Evolutionary conservation across 2,113 vertebrate genomes (phyloP), one percentile per base, ranked within the genome.

Genomic region (Quiscalus mexicanus): DNA sequence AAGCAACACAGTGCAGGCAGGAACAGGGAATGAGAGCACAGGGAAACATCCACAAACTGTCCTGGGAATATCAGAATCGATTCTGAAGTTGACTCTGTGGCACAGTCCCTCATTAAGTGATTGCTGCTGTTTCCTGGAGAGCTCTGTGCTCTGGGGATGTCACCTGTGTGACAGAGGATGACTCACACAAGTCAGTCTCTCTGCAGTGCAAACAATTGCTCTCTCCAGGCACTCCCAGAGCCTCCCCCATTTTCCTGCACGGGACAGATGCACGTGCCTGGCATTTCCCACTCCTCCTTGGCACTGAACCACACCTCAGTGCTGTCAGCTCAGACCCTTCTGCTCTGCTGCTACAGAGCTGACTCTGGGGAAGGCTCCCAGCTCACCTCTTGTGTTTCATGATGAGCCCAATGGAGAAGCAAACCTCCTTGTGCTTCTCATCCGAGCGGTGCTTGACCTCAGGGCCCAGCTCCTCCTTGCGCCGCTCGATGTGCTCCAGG

Each of bases 381-480:
- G 65, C 95, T 98, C 94, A 99, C 99, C 99, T 98, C 98, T 99
- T 99, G 89, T 99, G 99, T 94, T 99, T 99, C 99, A 99, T 99
- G 68, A 99, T 97, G 64, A 99, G 98, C 45, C 99, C 99, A 0
- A 99, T 98, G 9, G 99, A 99, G 96, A 99, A 99, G 97, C 98
- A 98, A 96, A 99, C 98, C 16, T 99, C 98, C 45, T 97, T 97
- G 98, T 99, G 99, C 82, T 99, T 99, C 78, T 99, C 97, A 6
- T 98, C 98, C 0, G 98, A 98, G 30, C 98, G 99, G 21, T 95
- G 97, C 98, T 99, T 99, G 75, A 98, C 98, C 89, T 99, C 99
- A 1, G 99, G 99, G 5, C 98, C 98, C 9, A 97, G 96, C 10
- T 99, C 98, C 95, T 99, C 99, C 64, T 99, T 99, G 87, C 99